Percentiles rank a stretch among this genome's conserved stretches.
Conservation (phyloP, 2,888 invertebrate genomes). For the Sminthurinus aureus region DNA sequence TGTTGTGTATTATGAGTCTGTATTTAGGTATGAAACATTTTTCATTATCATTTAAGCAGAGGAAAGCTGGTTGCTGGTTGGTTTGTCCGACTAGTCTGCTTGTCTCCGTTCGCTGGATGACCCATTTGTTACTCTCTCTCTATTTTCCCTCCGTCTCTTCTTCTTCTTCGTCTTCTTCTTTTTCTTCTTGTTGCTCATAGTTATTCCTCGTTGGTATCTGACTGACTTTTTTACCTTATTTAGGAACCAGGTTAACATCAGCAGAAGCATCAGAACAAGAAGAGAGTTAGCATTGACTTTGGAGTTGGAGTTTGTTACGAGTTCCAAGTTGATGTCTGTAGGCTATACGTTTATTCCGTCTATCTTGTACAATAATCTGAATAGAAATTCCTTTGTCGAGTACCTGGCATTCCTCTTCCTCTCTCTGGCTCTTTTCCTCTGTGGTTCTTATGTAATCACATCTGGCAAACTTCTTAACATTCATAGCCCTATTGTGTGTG, state of each 20-base stretch:
- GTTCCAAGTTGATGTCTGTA: slow-evolving; percentile 22
- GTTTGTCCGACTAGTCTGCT: slow-evolving; percentile 38
- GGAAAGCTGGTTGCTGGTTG: not conserved
- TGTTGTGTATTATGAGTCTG: slow-evolving; percentile 8
- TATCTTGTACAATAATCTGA: slow-evolving; percentile 37
- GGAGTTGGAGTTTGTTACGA: slow-evolving; percentile 26
- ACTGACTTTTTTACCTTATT: slow-evolving; percentile 31
- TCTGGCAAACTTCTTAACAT: slow-evolving; percentile 28
- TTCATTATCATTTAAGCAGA: slow-evolving; percentile 16
- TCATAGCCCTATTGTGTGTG: slow-evolving; percentile 12
- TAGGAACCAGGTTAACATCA: slow-evolving; percentile 34
- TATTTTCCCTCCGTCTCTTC: not conserved
- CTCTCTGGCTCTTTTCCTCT: not conserved
- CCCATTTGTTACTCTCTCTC: slow-evolving; percentile 27
- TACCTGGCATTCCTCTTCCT: slow-evolving; percentile 33
- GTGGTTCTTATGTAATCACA: slow-evolving; percentile 22
- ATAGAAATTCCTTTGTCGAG: slow-evolving; percentile 27
- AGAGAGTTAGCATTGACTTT: slow-evolving; percentile 1
- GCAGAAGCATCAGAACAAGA: too few species aligned
- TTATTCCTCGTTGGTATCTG: too few species aligned
- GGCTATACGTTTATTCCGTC: slow-evolving; percentile 24
- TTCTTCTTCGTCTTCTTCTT: slow-evolving; percentile 2
- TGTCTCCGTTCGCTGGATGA: slow-evolving; percentile 36
- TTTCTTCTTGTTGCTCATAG: too few species aligned
- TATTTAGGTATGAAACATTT: slow-evolving; percentile 1